phyloP scores from a whole-genome alignment of 2,797 vertebrate species.

The Threskiornis aethiopicus region DNA sequence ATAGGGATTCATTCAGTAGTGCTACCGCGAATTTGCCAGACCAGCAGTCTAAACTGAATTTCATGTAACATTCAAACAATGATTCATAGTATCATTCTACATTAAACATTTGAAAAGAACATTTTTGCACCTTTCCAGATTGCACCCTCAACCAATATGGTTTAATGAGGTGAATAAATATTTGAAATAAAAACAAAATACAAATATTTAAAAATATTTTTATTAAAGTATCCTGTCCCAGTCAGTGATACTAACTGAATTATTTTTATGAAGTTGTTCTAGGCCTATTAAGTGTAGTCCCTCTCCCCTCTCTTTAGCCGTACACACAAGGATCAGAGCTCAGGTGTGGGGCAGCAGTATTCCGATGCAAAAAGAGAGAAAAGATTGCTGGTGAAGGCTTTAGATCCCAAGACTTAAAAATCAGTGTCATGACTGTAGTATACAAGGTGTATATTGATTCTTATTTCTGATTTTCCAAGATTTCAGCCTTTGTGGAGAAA shows the following conservation, averaged over 20 bases:
- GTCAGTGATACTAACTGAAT: neutral
- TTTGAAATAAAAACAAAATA: slow-evolving; percentile 31
- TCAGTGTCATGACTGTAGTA: neutral
- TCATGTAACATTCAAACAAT: neutral
- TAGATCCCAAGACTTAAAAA: neutral
- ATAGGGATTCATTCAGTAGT: neutral
- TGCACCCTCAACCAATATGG: neutral
- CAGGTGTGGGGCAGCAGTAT: neutral
- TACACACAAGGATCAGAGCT: neutral
- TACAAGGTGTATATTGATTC: neutral
- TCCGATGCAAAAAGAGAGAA: neutral
- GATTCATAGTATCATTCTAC: neutral
- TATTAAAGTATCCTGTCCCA: neutral
- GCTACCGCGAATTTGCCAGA: neutral
- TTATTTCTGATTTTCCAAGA: neutral
- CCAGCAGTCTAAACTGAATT: neutral
- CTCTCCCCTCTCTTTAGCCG: neutral
- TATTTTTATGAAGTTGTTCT: neutral
- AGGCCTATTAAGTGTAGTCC: neutral
- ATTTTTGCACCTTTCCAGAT: neutral
- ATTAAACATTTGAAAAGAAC: neutral
- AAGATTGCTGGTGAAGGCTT: neutral
- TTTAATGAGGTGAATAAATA: neutral
- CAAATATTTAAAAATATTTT: neutral
- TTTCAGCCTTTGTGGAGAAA: neutral